Percentiles rank a stretch among this genome's conserved stretches.
These are phyloP conservation scores for Galleria mellonella DNA, from an alignment of 1,140 invertebrate species.

Conservation along the genomic window DNA sequence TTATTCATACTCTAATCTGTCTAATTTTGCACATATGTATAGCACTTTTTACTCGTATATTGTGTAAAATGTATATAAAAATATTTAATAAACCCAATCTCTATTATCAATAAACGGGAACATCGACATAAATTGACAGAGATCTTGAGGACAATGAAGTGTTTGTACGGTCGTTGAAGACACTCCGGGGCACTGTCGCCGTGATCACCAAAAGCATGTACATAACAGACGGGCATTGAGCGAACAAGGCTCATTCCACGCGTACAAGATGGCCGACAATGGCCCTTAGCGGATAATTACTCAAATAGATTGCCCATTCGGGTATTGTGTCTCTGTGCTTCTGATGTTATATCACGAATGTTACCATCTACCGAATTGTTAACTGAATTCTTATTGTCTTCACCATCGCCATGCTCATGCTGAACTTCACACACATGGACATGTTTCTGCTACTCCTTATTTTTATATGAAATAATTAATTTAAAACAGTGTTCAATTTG, in stretches of 20 bases:
- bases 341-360: slow-evolving; percentile 45
- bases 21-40: too few relatives aligned
- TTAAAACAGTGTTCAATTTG: too few relatives aligned
- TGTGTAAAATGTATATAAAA: too few relatives aligned
- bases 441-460: too few relatives aligned
- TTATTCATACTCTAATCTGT: too few relatives aligned
- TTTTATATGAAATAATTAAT: too few relatives aligned
- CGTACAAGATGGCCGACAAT: slow-evolving; percentile 69
- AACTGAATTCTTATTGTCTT: too few relatives aligned
- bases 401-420: too few relatives aligned
- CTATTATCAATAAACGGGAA: too few relatives aligned
- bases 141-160: slow-evolving; percentile 27
- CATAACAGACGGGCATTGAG: slow-evolving; percentile 50
- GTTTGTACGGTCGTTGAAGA: slow-evolving; percentile 34
- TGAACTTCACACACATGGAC: too few relatives aligned
- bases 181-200: slow-evolving; percentile 37
- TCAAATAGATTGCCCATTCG: slow-evolving; percentile 72
- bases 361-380: slow-evolving; percentile 9
- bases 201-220: slow-evolving; percentile 48
- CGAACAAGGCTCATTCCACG: slow-evolving; percentile 65
- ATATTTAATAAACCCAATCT: too few relatives aligned
- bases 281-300: slow-evolving; percentile 71
- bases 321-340: slow-evolving; percentile 61
- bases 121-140: slow-evolving; percentile 13
- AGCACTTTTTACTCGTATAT: too few relatives aligned